Conservation (phyloP, 2,888 invertebrate genomes). For the Cephus nigrinus region DNA sequence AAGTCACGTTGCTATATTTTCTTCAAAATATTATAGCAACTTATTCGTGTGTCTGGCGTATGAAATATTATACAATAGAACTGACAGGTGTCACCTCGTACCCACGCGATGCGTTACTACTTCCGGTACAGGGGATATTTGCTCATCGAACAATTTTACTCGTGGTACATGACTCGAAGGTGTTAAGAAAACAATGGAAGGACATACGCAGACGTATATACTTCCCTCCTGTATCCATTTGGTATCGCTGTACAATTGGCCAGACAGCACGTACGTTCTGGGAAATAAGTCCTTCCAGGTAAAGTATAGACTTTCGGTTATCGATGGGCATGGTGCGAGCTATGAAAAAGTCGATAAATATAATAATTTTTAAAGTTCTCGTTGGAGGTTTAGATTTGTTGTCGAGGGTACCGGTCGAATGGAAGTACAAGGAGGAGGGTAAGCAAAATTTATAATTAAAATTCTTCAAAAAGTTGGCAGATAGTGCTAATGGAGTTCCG, state of each 20-base stretch:
- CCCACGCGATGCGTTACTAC: background rate
- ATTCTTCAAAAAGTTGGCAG: conserved; percentile 29
- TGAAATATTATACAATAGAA: background rate
- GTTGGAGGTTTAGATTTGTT: background rate
- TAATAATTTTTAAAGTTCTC: background rate
- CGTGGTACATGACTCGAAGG: background rate
- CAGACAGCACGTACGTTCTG: background rate
- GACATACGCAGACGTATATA: background rate
- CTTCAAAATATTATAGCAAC: background rate
- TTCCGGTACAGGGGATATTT: background rate
- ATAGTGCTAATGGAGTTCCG: conserved; percentile 54
- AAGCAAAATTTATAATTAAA: conserved; percentile 15
- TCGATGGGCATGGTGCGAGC: background rate
- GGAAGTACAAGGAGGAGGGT: background rate
- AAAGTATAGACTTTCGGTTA: background rate
- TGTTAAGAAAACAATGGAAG: background rate
- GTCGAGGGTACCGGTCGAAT: background rate
- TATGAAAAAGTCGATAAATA: background rate
- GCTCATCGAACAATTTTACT: background rate
- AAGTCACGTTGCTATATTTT: background rate
- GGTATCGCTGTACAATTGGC: background rate
- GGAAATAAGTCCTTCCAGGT: background rate
- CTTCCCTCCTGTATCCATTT: background rate
- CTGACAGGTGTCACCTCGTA: background rate
- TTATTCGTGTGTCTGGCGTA: background rate